Base-by-base conservation (phyloP, 2,113 vertebrate species). In the Micronycteris hirsuta region DNA sequence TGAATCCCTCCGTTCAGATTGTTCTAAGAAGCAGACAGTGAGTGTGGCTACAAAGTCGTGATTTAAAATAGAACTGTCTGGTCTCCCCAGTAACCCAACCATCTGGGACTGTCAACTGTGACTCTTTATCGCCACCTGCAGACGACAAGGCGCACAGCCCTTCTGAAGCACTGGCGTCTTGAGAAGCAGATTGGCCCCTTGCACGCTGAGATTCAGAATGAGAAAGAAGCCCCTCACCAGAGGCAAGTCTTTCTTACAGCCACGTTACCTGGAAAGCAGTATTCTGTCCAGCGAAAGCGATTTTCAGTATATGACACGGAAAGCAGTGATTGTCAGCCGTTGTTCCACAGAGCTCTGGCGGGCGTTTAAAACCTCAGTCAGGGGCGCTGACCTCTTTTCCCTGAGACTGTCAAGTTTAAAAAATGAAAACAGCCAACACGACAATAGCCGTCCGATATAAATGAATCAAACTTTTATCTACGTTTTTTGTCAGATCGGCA, bases 111-210 rank as follows among this genome's bases (percentile, higher is more conserved):
- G 73, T 77, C 47, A 92, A 86, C 45, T 16, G 14, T 85, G 88
- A 83, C 63, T 87, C 93, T 84, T 45, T 90, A 68, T 88, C 95
- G 92, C 88, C 94, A 85, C 92, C 90, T 83, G 71, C 92, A 76
- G 92, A 96, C 81, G 65, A 56, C 65, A 54, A 52, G 71, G 52
- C 91, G 8, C 54, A 61, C 28, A 67, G 19, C 84, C 36, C 71
- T 63, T 36, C 86, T 45, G 45, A 93, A 81, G 36, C 16, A 6
- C 54, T 26, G 3, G 45, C 3, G 81, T 58, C 88, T 84, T 80
- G 76, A 76, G 73, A 91, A 83, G 63, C 28, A 78, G 38, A 78
- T 22, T 61, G 78, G 49, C 70, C 61, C 86, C 22, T 74, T 38
- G 10, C 77, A 74, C 70, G 20, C 54, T 56, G 76, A 86, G 90